Conservation (phyloP, 2,888 invertebrate genomes). For the Conchocele bisecta region DNA sequence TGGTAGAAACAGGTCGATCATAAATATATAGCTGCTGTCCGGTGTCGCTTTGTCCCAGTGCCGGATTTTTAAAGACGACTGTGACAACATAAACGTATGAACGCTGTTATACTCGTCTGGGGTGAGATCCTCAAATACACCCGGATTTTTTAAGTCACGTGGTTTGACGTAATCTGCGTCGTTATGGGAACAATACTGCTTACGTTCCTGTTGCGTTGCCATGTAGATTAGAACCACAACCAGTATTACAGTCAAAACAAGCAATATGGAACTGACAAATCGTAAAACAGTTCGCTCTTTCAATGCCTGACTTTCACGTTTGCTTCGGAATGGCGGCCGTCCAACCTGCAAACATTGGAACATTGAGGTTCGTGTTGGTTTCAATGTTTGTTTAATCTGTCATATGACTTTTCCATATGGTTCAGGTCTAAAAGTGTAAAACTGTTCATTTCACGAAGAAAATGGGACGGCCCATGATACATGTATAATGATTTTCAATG, state of each 20-base stretch:
- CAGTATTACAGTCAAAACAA: constrained; percentile 12
- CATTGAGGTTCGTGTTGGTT: too few relatives aligned
- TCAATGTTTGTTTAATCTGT: too few relatives aligned
- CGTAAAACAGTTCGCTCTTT: too few relatives aligned
- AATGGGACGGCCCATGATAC: too few relatives aligned
- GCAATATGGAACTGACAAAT: constrained; percentile 3
- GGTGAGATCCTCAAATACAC: constrained; percentile 70
- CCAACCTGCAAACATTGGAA: too few relatives aligned
- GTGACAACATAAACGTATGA: constrained; percentile 55
- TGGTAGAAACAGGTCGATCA: constrained; percentile 66
- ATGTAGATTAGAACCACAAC: constrained; percentile 31
- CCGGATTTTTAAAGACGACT: constrained; percentile 48
- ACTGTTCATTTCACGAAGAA: too few relatives aligned
- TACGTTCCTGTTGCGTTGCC: not conserved
- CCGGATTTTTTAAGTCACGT: constrained; percentile 62
- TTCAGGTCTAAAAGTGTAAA: too few relatives aligned
- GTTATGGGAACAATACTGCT: constrained; percentile 19
- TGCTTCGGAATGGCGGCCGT: too few relatives aligned
- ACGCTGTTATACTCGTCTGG: constrained; percentile 61
- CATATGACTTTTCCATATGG: too few relatives aligned
- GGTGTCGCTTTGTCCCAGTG: constrained; percentile 39
- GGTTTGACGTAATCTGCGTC: constrained; percentile 37
- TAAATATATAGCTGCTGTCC: constrained; percentile 67
- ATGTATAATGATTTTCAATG: too few relatives aligned
- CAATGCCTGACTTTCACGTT: too few relatives aligned